Evolutionary conservation across 1,140 invertebrate species (phyloP), one percentile per base, ranked within the genome.

Genomic region (Drosophila jambulina): DNA sequence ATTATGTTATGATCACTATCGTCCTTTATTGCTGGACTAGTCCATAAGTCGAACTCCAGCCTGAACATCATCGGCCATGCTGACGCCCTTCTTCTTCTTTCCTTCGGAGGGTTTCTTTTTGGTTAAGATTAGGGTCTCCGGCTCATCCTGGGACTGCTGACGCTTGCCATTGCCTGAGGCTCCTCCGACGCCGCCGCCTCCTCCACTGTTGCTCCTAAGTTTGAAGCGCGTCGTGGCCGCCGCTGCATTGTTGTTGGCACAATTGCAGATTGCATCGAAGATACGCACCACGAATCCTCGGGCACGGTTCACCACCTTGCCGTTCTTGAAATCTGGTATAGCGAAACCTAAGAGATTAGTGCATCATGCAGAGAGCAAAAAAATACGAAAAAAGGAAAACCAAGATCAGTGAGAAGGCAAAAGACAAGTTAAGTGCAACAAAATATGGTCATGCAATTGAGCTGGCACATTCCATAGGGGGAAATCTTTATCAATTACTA

Each of bases 251-350:
- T 94, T 94, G 72, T 95, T 94, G 48, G 94, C 94, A 70, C 94
- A 95, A 86, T 95, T 94, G 91, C 94, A 95, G 43, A 95, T 93
- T 13, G 94, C 94, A 86, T 95, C 94, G 70, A 95, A 94, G 87
- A 95, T 93, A 46, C 94, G 93, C 42, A 94, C 91, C 23, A 95
- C 94, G 82, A 95, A 94, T 27, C 94, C 94, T 42, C 94, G 93
- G 6, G 94, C 94, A 19, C 94, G 92, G 58, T 93, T 93, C 9
- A 94, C 94, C n/a, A 95, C 91, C 60, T 94, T 94, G 65, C 94
- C 93, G 86, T 94, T 94, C 78, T 91, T 92, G 78, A 92, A 91
- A 91, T 91, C 91, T 92, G 91, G 90, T 91, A 92, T 92, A 75
- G 91, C 90, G 76, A 93, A 92, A 92, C 91, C 93, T 93, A 40